Evolutionary conservation across 1,140 invertebrate genomes (phyloP).

Genomic region (Drosophila mauritiana): DNA sequence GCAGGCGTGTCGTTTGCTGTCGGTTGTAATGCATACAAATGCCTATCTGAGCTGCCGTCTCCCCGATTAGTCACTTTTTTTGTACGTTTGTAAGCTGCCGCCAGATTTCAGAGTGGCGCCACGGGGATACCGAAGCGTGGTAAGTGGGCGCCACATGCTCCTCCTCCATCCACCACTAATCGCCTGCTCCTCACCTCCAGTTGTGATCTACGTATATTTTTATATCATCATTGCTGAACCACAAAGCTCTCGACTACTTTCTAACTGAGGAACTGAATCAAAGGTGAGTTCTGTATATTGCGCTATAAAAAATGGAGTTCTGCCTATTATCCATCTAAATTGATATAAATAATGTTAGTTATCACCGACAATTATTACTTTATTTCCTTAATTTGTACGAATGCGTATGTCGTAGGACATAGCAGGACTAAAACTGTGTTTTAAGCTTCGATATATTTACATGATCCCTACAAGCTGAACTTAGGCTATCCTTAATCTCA

Average conservation of each 20-base stretch:
- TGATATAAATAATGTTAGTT: neutral
- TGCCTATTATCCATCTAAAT: neutral
- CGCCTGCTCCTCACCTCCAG: neutral
- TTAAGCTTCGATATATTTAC: conserved; percentile 43
- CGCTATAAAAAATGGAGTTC: too few species aligned
- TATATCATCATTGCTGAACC: conserved; percentile 17
- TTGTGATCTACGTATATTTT: conserved; percentile 43
- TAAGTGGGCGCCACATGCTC: conserved; percentile 14
- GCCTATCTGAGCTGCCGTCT: conserved; percentile 35
- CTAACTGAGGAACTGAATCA: conserved; percentile 3
- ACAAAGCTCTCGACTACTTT: conserved; percentile 16
- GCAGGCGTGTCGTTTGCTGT: conserved; percentile 29
- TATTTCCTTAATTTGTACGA: conserved; percentile 11
- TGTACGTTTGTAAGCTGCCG: conserved; percentile 53
- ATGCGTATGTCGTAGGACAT: neutral
- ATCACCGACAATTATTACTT: neutral
- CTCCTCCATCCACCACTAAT: neutral
- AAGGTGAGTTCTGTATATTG: conserved; percentile 15
- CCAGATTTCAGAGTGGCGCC: conserved; percentile 25
- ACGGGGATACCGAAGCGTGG: conserved; percentile 19
- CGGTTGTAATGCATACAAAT: conserved; percentile 44
- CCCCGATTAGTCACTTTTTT: conserved; percentile 33
- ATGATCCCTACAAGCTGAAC: conserved; percentile 20
- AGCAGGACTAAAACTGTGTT: neutral
- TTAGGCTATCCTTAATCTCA: conserved; percentile 21